These are phyloP conservation scores for Drosophila ogumai DNA, from an alignment of 1,140 invertebrate genomes.

Conservation along the genomic window DNA sequence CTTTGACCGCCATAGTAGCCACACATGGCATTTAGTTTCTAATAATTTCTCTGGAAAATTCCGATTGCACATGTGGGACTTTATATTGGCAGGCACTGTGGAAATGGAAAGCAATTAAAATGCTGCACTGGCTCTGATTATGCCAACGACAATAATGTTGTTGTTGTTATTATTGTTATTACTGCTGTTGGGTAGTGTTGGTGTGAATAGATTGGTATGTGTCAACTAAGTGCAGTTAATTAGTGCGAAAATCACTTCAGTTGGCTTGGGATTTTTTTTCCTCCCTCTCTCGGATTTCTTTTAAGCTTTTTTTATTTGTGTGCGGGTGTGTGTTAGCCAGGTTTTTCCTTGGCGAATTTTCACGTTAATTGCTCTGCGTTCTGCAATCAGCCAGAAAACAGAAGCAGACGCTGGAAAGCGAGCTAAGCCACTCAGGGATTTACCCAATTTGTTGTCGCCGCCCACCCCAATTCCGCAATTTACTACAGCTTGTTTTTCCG, in stretches of 20 bases:
- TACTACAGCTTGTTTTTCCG: conserved; percentile 16
- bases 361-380: conserved; percentile 74
- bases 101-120: conserved; percentile 83
- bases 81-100: conserved; percentile 73
- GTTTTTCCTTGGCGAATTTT: conserved; percentile 77
- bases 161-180: conserved; percentile 2
- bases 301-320: conserved; percentile 26
- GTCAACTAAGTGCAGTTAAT: conserved; percentile 83
- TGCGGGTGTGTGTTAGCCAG: conserved; percentile 13
- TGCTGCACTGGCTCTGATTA: conserved; percentile 78
- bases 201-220: conserved; percentile 81
- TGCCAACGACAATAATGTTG: conserved; percentile 56
- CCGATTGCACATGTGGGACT: conserved; percentile 82
- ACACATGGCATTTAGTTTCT: conserved; percentile 75
- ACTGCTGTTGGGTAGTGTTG: conserved; percentile 19
- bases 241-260: conserved; percentile 83
- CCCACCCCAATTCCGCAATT: conserved; percentile 19
- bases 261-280: conserved; percentile 72
- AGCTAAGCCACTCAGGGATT: conserved; percentile 78
- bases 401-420: conserved; percentile 31
- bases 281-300: conserved; percentile 27
- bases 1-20: neutral
- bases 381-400: conserved; percentile 67
- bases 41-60: conserved; percentile 82
- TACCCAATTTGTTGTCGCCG: conserved; percentile 66